phyloP scores from a whole-genome alignment of 2,797 vertebrate genomes.

The Clarias laeviceps region DNA sequence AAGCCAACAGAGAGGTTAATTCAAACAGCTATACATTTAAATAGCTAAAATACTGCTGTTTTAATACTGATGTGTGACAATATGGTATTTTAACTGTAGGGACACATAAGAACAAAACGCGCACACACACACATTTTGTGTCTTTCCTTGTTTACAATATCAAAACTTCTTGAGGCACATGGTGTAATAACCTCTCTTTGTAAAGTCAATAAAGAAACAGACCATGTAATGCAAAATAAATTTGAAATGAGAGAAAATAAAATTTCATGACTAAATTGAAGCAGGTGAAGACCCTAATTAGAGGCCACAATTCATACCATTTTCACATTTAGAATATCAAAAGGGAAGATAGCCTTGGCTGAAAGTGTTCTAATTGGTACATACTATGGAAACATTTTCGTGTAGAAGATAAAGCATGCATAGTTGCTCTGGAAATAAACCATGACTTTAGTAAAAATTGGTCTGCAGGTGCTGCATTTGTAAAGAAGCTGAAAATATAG shows the following conservation, averaged over 20 bases:
- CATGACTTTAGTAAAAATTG: constrained; percentile 51
- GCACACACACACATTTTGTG: background rate
- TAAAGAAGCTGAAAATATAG: constrained; percentile 41
- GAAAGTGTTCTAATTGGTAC: constrained; percentile 50
- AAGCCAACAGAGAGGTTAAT: background rate
- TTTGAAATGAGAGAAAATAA: background rate
- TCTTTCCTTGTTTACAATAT: background rate
- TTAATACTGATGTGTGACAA: background rate
- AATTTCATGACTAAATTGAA: background rate
- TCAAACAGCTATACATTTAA: no score
- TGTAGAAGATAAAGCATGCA: constrained; percentile 31
- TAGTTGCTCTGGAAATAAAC: constrained; percentile 41
- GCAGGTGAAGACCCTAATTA: constrained; percentile 39
- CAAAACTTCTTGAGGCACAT: background rate
- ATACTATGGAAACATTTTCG: constrained; percentile 32
- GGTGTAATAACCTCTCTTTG: background rate
- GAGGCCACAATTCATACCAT: constrained; percentile 9
- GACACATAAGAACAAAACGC: background rate
- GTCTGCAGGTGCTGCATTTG: constrained; percentile 36
- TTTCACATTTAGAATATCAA: constrained; percentile 47
- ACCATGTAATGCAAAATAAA: constrained; percentile 1
- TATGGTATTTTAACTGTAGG: background rate
- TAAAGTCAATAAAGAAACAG: background rate
- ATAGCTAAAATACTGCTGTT: background rate
- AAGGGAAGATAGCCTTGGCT: constrained; percentile 43